These are phyloP conservation scores for Adelphocoris suturalis DNA, from an alignment of 2,888 invertebrate genomes.

Conservation along the genomic window DNA sequence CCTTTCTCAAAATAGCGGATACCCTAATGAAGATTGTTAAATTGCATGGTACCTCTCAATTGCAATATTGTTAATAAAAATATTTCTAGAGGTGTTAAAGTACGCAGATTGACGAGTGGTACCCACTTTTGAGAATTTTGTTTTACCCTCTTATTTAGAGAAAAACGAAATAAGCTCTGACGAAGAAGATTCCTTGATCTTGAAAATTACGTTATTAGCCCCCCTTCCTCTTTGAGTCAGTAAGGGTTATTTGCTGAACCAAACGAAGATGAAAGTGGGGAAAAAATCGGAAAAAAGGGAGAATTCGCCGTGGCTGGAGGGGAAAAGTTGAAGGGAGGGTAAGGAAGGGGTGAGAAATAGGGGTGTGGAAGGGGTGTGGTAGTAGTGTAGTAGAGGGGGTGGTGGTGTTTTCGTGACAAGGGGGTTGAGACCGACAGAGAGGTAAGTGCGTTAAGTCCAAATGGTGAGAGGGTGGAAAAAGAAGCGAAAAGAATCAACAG, in stretches of 20 bases:
- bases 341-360: neutral
- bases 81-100: too few species aligned
- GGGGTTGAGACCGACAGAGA: neutral
- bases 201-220: slow-evolving; percentile 50
- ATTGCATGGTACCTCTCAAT: too few species aligned
- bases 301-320: neutral
- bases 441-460: slow-evolving; percentile 56
- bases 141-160: too few species aligned
- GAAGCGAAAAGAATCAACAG: slow-evolving; percentile 60
- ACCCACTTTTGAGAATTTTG: too few species aligned
- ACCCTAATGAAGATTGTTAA: too few species aligned
- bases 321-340: neutral
- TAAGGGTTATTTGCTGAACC: slow-evolving; percentile 59
- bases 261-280: slow-evolving; percentile 67
- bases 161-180: neutral
- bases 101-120: too few species aligned
- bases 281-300: slow-evolving; percentile 19
- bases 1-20: too few species aligned
- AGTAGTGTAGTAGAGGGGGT: too few species aligned
- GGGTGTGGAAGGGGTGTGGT: neutral
- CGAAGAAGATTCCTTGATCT: slow-evolving; percentile 58
- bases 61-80: too few species aligned
- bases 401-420: too few species aligned
- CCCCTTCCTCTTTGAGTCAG: slow-evolving; percentile 47
- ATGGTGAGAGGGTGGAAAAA: slow-evolving; percentile 43